Evolutionary conservation across 2,113 vertebrate genomes (phyloP).

Genomic region (Abramis brama): DNA sequence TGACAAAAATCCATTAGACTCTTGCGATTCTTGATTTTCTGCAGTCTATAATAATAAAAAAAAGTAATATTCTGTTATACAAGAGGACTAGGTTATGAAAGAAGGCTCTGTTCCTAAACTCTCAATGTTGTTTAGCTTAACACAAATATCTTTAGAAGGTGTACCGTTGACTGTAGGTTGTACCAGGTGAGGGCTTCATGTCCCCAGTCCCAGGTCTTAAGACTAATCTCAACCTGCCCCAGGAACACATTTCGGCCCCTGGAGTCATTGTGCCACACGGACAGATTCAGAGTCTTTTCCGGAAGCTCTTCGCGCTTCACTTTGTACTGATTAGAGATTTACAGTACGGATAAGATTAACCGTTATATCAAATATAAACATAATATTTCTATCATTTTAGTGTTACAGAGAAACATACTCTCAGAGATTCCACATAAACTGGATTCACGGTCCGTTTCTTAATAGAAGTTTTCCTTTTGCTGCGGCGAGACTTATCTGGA

Average conservation of each 20-base stretch:
- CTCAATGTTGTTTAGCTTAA: background rate
- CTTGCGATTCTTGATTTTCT: slow-evolving; percentile 45
- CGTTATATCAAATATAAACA: background rate
- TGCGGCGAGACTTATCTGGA: slow-evolving; percentile 60
- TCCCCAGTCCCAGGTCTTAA: slow-evolving; percentile 63
- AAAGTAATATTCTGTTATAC: background rate
- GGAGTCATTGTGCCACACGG: slow-evolving; percentile 68
- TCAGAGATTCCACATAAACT: slow-evolving; percentile 62
- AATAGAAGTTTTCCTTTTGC: slow-evolving; percentile 65
- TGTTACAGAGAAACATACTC: slow-evolving; percentile 47
- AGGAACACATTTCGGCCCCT: slow-evolving; percentile 64
- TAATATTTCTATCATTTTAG: background rate
- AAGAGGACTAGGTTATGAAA: background rate
- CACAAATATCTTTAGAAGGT: background rate
- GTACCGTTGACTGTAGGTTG: slow-evolving; percentile 63
- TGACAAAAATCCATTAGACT: slow-evolving; percentile 49
- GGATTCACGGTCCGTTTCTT: slow-evolving; percentile 64
- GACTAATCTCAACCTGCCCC: slow-evolving; percentile 62
- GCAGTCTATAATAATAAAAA: slow-evolving; percentile 37
- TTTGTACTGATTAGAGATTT: slow-evolving; percentile 60
- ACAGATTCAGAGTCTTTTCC: slow-evolving; percentile 59
- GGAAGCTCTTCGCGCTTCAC: slow-evolving; percentile 58
- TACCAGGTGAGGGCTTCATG: slow-evolving; percentile 61
- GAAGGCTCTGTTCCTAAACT: background rate
- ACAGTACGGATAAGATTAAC: background rate